phyloP scores from a whole-genome alignment of 1,140 invertebrate genomes.

The Sitobion miscanthi region DNA sequence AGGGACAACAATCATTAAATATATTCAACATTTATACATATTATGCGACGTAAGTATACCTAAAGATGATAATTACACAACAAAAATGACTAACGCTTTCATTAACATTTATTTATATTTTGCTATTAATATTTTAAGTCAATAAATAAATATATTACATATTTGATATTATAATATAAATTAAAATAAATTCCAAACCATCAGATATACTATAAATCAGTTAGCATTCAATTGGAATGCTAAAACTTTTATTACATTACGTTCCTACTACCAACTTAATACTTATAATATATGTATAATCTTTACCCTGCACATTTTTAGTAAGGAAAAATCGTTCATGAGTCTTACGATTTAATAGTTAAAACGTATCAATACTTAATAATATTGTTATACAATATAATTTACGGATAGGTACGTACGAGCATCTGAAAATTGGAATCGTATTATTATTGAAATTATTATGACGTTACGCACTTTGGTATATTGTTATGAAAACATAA shows the following conservation, averaged over 20 bases:
- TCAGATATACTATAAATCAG: background rate
- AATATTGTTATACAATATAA: background rate
- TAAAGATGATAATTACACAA: background rate
- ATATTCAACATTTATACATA: background rate
- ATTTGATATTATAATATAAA: background rate
- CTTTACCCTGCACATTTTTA: background rate
- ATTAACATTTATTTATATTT: constrained; percentile 21
- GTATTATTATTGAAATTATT: background rate
- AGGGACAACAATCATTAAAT: background rate
- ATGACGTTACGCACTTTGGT: background rate
- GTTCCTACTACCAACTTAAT: background rate
- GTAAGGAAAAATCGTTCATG: background rate
- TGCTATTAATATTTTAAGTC: background rate
- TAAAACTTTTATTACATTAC: background rate
- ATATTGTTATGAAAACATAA: background rate
- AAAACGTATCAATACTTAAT: background rate
- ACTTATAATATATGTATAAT: background rate
- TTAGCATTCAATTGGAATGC: background rate
- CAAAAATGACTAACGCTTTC: background rate
- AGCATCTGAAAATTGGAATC: background rate
- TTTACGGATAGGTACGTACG: background rate
- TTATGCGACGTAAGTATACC: background rate
- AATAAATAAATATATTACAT: background rate
- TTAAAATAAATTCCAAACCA: constrained; percentile 15
- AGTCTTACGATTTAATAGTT: background rate